Conservation (phyloP, 2,888 invertebrate species). For the Esperia sulphurella region DNA sequence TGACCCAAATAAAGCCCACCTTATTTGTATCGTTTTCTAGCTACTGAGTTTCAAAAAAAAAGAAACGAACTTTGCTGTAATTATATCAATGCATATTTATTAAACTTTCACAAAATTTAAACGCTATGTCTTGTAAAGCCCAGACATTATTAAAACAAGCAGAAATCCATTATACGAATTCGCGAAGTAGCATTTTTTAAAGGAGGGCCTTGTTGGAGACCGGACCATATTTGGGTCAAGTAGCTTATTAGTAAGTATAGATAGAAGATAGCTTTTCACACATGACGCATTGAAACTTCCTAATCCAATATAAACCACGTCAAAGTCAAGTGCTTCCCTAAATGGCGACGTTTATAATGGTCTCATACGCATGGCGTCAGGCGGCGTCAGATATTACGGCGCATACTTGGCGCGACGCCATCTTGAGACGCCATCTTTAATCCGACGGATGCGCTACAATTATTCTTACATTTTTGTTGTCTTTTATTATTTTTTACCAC, state of each 20-base stretch:
- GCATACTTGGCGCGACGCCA: constrained; percentile 70
- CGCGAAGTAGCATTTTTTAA: background rate
- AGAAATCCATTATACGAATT: too few species aligned
- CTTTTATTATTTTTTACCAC: background rate
- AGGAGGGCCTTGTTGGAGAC: too few species aligned
- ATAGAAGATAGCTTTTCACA: background rate
- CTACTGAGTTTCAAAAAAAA: too few species aligned
- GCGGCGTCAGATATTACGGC: constrained; percentile 60
- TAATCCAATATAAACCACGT: constrained; percentile 20
- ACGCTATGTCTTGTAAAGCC: too few species aligned
- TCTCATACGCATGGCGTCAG: constrained; percentile 43
- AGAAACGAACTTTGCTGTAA: too few species aligned
- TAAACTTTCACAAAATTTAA: too few species aligned
- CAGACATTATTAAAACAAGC: too few species aligned
- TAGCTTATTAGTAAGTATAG: background rate
- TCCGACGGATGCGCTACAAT: background rate
- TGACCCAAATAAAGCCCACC: too few species aligned
- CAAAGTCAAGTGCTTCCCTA: constrained; percentile 61
- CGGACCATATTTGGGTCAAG: too few species aligned
- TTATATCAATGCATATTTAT: too few species aligned
- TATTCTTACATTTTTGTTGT: background rate
- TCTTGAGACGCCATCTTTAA: constrained; percentile 44
- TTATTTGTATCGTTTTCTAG: too few species aligned
- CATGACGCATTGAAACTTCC: constrained; percentile 9
- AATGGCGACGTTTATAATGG: constrained; percentile 41